phyloP scores from a whole-genome alignment of 2,888 invertebrate species.

The Drosophila lutescens region DNA sequence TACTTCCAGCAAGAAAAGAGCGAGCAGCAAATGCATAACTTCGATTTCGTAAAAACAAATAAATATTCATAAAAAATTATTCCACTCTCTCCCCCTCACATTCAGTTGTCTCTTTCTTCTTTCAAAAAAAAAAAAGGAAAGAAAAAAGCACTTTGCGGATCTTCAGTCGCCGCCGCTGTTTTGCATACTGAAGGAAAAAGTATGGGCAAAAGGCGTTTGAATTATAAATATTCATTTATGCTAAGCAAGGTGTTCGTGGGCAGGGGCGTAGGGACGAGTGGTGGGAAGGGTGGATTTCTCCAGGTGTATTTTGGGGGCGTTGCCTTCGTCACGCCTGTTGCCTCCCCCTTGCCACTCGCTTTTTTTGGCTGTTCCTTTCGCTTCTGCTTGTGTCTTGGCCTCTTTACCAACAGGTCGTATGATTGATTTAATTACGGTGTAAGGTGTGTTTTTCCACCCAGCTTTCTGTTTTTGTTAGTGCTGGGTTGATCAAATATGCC shows the following conservation, averaged over 20 bases:
- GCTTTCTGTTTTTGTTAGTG: slow-evolving; percentile 12
- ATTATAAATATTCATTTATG: slow-evolving; percentile 80
- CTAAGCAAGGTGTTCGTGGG: slow-evolving; percentile 55
- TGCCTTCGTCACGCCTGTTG: slow-evolving; percentile 49
- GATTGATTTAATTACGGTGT: slow-evolving; percentile 76
- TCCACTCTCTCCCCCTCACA: slow-evolving; percentile 39
- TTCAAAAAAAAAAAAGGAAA: background rate
- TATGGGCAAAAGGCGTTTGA: slow-evolving; percentile 54
- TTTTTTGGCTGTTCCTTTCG: slow-evolving; percentile 46
- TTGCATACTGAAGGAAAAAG: slow-evolving; percentile 32
- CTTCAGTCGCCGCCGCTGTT: slow-evolving; percentile 45
- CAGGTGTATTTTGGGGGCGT: slow-evolving; percentile 66
- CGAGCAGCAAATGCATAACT: slow-evolving; percentile 72
- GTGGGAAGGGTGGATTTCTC: slow-evolving; percentile 43
- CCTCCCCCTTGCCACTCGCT: slow-evolving; percentile 3
- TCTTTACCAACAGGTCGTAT: slow-evolving; percentile 57
- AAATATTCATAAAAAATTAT: slow-evolving; percentile 77
- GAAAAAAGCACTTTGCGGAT: slow-evolving; percentile 68
- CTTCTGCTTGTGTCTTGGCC: slow-evolving; percentile 47
- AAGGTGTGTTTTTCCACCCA: slow-evolving; percentile 49
- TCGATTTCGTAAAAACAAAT: slow-evolving; percentile 76
- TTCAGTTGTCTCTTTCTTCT: background rate
- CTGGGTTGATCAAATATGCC: background rate
- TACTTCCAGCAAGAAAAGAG: slow-evolving; percentile 21
- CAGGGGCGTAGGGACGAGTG: background rate